Percentiles rank a stretch among this genome's conserved stretches.
Conservation (phyloP, 2,888 invertebrate genomes). For the Invenusta paracnida region DNA sequence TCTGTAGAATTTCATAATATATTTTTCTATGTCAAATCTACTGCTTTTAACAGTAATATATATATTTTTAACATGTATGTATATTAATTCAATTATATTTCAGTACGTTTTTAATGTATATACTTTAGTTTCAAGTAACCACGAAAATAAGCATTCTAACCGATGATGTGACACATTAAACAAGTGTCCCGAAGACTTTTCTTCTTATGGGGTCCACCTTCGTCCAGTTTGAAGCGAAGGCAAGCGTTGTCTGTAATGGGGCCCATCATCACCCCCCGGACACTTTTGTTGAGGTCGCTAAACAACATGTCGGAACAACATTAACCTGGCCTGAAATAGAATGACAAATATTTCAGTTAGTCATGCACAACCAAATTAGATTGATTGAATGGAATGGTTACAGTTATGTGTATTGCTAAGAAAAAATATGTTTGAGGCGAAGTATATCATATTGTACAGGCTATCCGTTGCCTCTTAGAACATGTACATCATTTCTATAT, state of each 20-base stretch:
- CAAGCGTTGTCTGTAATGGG: neutral
- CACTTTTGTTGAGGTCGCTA: neutral
- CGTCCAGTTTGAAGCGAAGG: neutral
- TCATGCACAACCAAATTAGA: neutral
- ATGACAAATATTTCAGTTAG: neutral
- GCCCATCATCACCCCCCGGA: neutral
- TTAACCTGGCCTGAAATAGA: neutral
- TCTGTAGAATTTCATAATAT: too few species aligned
- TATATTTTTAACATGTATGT: too few species aligned
- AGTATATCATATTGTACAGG: neutral
- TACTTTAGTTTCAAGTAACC: too few species aligned
- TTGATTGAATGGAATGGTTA: too few species aligned
- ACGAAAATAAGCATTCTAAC: neutral
- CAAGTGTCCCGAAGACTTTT: neutral
- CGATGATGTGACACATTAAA: neutral
- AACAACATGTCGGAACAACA: neutral
- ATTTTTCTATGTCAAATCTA: too few species aligned
- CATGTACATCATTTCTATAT: too few species aligned
- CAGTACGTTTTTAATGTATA: too few species aligned
- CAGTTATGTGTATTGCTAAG: too few species aligned
- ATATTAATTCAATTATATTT: too few species aligned
- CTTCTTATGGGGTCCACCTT: neutral
- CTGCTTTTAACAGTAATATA: too few species aligned
- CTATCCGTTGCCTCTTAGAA: too few species aligned
- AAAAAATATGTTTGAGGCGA: too few species aligned